phyloP scores from a whole-genome alignment of 2,113 vertebrate species.

The Protobothrops mucrosquamatus region DNA sequence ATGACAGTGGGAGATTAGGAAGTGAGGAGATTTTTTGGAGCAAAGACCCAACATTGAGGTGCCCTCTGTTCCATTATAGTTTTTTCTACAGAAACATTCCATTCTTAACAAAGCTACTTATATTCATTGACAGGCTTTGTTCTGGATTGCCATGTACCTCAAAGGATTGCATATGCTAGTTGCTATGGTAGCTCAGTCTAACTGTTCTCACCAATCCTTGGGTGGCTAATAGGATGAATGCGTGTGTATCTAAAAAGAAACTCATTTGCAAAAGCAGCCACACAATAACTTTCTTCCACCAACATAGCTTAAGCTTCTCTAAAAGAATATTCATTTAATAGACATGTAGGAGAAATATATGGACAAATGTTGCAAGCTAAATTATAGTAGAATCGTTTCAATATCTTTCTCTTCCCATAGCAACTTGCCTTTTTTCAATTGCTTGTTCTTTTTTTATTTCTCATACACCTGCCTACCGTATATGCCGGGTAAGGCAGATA shows the following conservation, averaged over 20 bases:
- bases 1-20: background rate
- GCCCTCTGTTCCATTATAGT: background rate
- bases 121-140: constrained; percentile 15
- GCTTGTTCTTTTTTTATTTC: background rate
- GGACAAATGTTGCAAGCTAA: background rate
- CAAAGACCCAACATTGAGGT: background rate
- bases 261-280: constrained; percentile 32
- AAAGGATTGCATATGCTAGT: constrained; percentile 38
- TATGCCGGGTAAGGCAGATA: background rate
- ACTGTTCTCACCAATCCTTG: background rate
- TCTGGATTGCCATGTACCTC: constrained; percentile 34
- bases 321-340: background rate
- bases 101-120: background rate
- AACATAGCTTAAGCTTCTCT: constrained; percentile 17
- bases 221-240: constrained; percentile 16
- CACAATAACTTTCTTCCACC: constrained; percentile 15
- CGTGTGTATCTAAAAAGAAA: constrained; percentile 3
- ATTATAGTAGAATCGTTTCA: background rate
- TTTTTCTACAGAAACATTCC: background rate
- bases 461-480: background rate
- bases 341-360: background rate
- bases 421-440: background rate
- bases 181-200: constrained; percentile 51
- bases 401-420: background rate
- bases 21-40: background rate